Evolutionary conservation across 1,140 invertebrate species (phyloP), one percentile per base, ranked within the genome.

Genomic region (Amyelois transitella): DNA sequence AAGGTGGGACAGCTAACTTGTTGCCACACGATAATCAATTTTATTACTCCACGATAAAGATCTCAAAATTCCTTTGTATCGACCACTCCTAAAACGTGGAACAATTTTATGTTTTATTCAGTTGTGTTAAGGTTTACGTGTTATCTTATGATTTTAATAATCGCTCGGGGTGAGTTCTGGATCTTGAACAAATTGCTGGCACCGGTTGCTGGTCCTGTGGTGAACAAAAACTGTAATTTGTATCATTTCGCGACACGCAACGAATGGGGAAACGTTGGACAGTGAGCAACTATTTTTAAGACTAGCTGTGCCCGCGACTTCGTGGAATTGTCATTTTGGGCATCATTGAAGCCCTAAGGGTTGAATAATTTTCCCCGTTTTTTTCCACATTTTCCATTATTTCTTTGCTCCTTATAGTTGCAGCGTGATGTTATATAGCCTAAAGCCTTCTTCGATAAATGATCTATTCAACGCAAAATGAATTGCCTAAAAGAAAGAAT

Each of bases 1-100:
- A 28, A 51, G 22, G 48, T 28, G 24, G 17, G 32, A 32, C 45
- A 48, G 24, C 12, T 25, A 52, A 48, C n/a, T 38, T 38, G 32
- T 38, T 38, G 32, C 32, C 32, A 38, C 8, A 0, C 12, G 1
- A 38, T 14, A 2, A 38, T 38, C 8, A 38, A 38, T 14, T 38
- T 14, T 14, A 38, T 38, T n/a, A 5, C 3, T 14, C 0, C n/a
- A 4, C 7, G 1, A 38, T 2, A 38, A 14, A 38, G 32, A 38
- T 14, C 7, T 14, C 32, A 38, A 38, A 38, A 38, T 8, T 38
- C 32, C 4, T 38, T 14, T 38, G 1, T 38, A 14, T 12, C 17
- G 32, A 2, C 32, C 8, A 1, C n/a, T 5, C 2, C 12, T 38
- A 28, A 38, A 38, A 14, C n/a, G 12, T 14, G 2, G 17, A 14